Conservation (phyloP, 2,888 invertebrate species). For the Caenorhabditis angaria region DNA sequence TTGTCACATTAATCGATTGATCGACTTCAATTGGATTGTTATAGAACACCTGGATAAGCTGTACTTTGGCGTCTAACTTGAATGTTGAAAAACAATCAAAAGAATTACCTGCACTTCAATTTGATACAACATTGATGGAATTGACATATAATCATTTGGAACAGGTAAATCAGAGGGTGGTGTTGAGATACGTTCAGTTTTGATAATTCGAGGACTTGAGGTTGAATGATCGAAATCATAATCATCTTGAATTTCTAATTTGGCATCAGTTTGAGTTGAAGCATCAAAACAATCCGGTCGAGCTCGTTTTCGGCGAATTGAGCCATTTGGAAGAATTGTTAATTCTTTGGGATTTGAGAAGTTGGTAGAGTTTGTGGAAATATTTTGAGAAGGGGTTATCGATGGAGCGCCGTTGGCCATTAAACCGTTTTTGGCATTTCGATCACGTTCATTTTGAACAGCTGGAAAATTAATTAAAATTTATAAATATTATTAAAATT, state of each 20-base stretch:
- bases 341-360: conserved; percentile 17
- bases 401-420: background rate
- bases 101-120: too few species aligned
- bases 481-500: too few species aligned
- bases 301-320: conserved; percentile 31
- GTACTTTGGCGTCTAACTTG: too few species aligned
- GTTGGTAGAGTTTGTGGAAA: background rate
- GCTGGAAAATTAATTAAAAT: conserved; percentile 50
- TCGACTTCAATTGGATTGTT: conserved; percentile 47
- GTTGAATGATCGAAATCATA: conserved; percentile 23
- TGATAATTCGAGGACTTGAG: background rate
- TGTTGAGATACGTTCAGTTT: conserved; percentile 28
- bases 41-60: conserved; percentile 35
- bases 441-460: conserved; percentile 62
- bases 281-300: conserved; percentile 26
- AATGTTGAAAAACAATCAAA: too few species aligned
- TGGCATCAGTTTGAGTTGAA: conserved; percentile 26
- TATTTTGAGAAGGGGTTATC: too few species aligned
- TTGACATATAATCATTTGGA: conserved; percentile 21
- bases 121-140: conserved; percentile 13
- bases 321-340: conserved; percentile 34
- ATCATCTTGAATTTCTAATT: conserved; percentile 26
- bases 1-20: conserved; percentile 38
- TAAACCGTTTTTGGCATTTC: conserved; percentile 45
- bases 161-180: conserved; percentile 39